These are phyloP conservation scores for Sminthurinus aureus DNA, from an alignment of 2,888 invertebrate genomes.

Conservation along the genomic window DNA sequence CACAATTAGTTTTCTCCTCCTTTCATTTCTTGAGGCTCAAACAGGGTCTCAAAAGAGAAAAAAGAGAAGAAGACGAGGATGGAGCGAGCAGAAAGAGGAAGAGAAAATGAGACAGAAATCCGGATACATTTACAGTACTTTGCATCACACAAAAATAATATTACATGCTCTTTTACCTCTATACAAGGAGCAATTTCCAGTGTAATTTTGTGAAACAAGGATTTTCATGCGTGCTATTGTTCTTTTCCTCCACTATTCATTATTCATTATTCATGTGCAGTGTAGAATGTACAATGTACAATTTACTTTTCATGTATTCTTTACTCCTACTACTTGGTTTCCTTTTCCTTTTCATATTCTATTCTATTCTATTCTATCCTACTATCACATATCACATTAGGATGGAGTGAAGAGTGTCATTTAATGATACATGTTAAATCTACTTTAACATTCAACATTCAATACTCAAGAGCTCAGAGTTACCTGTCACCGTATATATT, in stretches of 20 bases:
- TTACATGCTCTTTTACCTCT: too few relatives aligned
- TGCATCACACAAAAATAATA: too few relatives aligned
- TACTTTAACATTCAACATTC: too few relatives aligned
- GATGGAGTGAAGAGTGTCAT: too few relatives aligned
- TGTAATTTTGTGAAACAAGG: not conserved
- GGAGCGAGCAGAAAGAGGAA: not conserved
- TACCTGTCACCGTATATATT: too few relatives aligned
- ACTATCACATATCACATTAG: not conserved
- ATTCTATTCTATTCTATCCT: not conserved
- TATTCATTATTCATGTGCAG: not conserved
- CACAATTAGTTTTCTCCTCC: not conserved
- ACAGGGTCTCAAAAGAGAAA: not conserved
- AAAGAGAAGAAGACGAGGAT: not conserved
- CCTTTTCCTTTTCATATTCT: not conserved
- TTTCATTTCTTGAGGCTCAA: not conserved
- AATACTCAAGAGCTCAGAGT: too few relatives aligned
- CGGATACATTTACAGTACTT: not conserved
- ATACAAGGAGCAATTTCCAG: not conserved
- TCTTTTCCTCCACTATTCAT: constrained; percentile 6
- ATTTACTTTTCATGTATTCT: not conserved
- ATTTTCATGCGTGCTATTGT: constrained; percentile 9
- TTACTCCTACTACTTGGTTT: not conserved
- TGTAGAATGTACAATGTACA: not conserved
- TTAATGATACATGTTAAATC: too few relatives aligned
- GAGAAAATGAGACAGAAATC: not conserved